phyloP scores from a whole-genome alignment of 2,113 vertebrate species.

The Pleuronectes platessa region DNA sequence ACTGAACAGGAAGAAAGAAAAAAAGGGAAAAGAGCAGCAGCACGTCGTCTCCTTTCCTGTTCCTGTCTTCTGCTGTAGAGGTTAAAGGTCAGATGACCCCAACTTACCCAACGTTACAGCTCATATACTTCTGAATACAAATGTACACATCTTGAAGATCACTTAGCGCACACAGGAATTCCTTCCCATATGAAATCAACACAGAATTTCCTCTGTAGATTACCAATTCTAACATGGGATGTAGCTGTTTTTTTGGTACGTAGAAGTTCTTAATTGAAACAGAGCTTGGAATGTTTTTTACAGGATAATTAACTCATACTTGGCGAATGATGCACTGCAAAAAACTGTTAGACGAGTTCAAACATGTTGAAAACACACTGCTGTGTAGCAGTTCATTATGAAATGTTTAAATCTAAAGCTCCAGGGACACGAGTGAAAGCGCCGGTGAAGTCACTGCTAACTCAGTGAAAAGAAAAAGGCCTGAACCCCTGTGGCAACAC shows the following conservation, averaged over 20 bases:
- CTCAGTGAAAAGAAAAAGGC: not conserved
- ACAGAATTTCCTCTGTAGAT: slow-evolving; percentile 26
- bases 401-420: not conserved
- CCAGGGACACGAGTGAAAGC: not conserved
- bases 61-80: slow-evolving; percentile 46
- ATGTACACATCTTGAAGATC: slow-evolving; percentile 45
- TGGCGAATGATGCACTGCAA: slow-evolving; percentile 27
- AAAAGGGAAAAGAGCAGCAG: not conserved
- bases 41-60: slow-evolving; percentile 15
- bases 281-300: slow-evolving; percentile 14
- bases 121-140: slow-evolving; percentile 5
- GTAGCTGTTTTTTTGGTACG: not conserved
- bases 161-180: slow-evolving; percentile 40
- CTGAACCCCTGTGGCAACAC: too few species aligned
- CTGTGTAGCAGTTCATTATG: slow-evolving; percentile 46
- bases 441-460: not conserved
- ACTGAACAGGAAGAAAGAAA: slow-evolving; percentile 20
- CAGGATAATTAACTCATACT: slow-evolving; percentile 31
- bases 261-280: not conserved
- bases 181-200: slow-evolving; percentile 31
- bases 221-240: not conserved
- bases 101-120: slow-evolving; percentile 8
- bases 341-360: slow-evolving; percentile 39
- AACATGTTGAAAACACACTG: slow-evolving; percentile 33
- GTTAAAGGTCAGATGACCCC: slow-evolving; percentile 47